Conservation (phyloP, 2,888 invertebrate species). For the Callinectes sapidus region DNA sequence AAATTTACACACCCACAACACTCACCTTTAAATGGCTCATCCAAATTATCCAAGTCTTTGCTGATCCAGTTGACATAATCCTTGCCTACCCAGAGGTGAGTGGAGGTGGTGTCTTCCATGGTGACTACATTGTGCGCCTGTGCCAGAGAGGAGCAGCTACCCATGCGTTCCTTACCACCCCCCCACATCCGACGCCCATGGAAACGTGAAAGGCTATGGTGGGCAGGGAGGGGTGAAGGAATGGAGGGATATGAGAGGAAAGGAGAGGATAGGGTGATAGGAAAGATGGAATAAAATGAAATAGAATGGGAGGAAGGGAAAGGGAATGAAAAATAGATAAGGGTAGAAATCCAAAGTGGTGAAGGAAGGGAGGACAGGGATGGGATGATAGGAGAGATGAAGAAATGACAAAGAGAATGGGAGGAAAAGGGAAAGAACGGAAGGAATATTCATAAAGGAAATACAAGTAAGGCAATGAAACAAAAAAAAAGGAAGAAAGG, state of each 20-base stretch:
- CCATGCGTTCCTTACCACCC: slow-evolving; percentile 6
- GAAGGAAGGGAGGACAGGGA: neutral
- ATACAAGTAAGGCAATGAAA: neutral
- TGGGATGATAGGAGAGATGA: neutral
- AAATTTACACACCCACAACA: neutral
- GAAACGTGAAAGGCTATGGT: slow-evolving; percentile 33
- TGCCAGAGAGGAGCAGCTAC: slow-evolving; percentile 61
- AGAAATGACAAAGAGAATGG: neutral
- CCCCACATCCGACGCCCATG: slow-evolving; percentile 22
- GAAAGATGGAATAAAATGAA: neutral
- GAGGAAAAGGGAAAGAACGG: neutral
- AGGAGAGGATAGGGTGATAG: neutral
- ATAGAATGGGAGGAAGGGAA: neutral
- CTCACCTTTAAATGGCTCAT: slow-evolving; percentile 86
- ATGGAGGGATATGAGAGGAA: neutral
- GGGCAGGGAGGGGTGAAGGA: neutral
- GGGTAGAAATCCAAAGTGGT: neutral
- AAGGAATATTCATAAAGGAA: neutral
- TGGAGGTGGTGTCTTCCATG: slow-evolving; percentile 68
- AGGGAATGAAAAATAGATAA: too few relatives aligned
- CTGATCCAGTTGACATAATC: slow-evolving; percentile 97
- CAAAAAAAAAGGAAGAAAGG: neutral
- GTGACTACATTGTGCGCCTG: slow-evolving; percentile 63
- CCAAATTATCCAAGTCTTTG: slow-evolving; percentile 93
- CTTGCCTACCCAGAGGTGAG: slow-evolving; percentile 92